phyloP scores from a whole-genome alignment of 1,140 invertebrate genomes.

The Pseudomyrmex concolor region DNA sequence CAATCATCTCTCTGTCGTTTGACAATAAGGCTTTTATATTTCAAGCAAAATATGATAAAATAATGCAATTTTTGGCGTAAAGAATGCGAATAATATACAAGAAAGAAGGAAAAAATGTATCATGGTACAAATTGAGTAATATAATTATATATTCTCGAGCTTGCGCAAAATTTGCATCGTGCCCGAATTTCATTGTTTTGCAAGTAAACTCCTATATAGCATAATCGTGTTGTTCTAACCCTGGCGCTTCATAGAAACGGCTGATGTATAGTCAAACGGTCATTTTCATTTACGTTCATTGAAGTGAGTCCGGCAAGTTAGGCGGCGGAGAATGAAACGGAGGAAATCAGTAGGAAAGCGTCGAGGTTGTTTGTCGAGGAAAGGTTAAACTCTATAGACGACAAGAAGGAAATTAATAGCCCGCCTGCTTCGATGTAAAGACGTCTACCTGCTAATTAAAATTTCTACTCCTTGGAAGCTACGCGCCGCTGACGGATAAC shows the following conservation, averaged over 20 bases:
- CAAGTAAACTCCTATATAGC: conserved; percentile 5
- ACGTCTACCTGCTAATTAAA: conserved; percentile 72
- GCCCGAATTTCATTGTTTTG: neutral
- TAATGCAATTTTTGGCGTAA: conserved; percentile 1
- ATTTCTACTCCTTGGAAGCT: conserved; percentile 62
- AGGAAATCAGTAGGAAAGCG: conserved; percentile 29
- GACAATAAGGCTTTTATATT: conserved; percentile 48
- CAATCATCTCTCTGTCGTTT: conserved; percentile 29
- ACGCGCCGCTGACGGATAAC: conserved; percentile 53
- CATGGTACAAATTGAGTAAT: neutral
- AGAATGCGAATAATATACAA: conserved; percentile 11
- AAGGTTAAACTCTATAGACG: conserved; percentile 62
- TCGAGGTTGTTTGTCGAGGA: conserved; percentile 64
- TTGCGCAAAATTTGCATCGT: neutral
- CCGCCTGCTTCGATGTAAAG: conserved; percentile 64
- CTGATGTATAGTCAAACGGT: conserved; percentile 42
- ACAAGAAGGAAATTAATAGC: conserved; percentile 63
- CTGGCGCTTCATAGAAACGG: neutral
- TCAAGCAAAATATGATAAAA: conserved; percentile 27
- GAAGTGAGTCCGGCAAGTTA: neutral
- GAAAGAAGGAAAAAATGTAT: neutral
- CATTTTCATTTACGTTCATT: conserved; percentile 44
- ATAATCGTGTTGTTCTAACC: conserved; percentile 20
- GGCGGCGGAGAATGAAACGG: conserved; percentile 39
- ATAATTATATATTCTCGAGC: neutral